These are phyloP conservation scores for Pseudomyrmex flavicornis DNA, from an alignment of 1,140 invertebrate genomes.

Conservation along the genomic window DNA sequence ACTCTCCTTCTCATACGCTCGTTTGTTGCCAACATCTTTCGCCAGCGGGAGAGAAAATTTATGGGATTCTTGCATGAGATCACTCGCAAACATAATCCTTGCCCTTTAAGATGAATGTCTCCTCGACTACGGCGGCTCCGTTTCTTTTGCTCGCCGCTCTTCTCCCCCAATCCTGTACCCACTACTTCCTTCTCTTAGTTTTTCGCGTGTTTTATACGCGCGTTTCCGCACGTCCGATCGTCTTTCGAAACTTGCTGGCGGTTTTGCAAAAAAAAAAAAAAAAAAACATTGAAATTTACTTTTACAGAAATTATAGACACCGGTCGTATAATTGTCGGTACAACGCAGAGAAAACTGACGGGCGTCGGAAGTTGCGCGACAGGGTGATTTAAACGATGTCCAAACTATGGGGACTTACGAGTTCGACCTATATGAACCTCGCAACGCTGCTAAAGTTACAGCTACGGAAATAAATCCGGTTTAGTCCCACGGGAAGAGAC, in stretches of 20 bases:
- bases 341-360: not conserved
- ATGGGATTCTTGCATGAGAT: constrained; percentile 75
- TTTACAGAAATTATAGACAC: not conserved
- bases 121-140: constrained; percentile 18
- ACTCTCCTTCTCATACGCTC: constrained; percentile 44
- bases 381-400: constrained; percentile 67
- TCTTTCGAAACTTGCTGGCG: constrained; percentile 21
- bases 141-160: constrained; percentile 18
- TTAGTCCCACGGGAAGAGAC: constrained; percentile 71
- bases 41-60: constrained; percentile 71
- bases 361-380: constrained; percentile 51
- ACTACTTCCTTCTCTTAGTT: not conserved
- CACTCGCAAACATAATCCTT: constrained; percentile 71
- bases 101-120: constrained; percentile 64
- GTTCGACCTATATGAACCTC: constrained; percentile 66
- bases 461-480: constrained; percentile 70
- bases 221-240: constrained; percentile 35
- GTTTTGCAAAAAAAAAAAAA: not conserved
- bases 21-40: constrained; percentile 76
- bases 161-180: no score
- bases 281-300: not conserved
- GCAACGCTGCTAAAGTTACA: constrained; percentile 66
- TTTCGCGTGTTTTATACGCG: not conserved
- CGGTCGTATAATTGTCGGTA: constrained; percentile 52
- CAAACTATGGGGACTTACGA: constrained; percentile 71